Conservation (phyloP, 2,113 vertebrate genomes). For the Scomber japonicus region DNA sequence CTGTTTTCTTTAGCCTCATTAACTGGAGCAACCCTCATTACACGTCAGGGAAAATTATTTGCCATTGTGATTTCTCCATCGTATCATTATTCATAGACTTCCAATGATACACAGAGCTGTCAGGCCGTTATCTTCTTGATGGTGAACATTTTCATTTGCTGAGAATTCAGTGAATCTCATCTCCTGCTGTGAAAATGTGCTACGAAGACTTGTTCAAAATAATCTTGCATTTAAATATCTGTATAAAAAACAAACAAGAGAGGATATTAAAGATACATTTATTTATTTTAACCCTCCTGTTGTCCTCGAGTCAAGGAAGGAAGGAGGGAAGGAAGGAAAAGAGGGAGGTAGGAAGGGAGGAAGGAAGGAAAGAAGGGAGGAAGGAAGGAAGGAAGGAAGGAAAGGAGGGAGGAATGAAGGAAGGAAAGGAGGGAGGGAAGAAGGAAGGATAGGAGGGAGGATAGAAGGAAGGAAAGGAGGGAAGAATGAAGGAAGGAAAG, state of each 20-base stretch:
- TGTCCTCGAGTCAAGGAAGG: no score
- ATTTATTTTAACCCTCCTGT: no score
- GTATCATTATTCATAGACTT: constrained; percentile 40
- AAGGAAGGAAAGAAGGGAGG: no score
- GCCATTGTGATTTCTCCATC: constrained; percentile 14
- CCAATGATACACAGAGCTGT: not conserved
- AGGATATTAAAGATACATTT: no score
- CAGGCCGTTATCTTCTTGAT: constrained; percentile 12
- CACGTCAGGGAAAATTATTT: constrained; percentile 31
- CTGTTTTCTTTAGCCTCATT: constrained; percentile 49
- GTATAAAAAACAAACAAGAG: not conserved
- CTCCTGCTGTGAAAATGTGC: constrained; percentile 35
- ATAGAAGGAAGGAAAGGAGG: no score
- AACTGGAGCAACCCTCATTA: constrained; percentile 38
- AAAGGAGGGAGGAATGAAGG: no score
- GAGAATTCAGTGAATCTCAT: constrained; percentile 2
- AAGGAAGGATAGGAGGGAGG: no score
- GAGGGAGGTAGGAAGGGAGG: no score
- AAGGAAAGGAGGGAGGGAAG: no score
- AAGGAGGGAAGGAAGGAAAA: no score
- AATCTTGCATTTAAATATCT: not conserved
- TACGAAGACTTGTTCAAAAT: not conserved
- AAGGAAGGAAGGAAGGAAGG: no score
- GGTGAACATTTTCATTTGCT: constrained; percentile 1
- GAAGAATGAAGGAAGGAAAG: no score